These are phyloP conservation scores for Drosophila takahashii DNA, from an alignment of 1,140 invertebrate genomes.

Conservation along the genomic window DNA sequence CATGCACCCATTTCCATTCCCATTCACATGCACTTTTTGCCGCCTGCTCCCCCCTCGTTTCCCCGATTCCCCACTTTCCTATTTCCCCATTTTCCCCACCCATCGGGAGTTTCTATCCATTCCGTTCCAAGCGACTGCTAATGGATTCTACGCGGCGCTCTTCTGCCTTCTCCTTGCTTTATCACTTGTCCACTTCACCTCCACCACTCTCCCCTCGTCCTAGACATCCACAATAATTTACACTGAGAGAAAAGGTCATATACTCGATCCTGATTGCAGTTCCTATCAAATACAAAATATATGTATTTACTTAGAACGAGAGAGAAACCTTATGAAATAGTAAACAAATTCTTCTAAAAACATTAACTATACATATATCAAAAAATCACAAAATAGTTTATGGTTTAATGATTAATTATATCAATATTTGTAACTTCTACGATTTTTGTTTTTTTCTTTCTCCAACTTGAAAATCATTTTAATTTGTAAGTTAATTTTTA, in stretches of 20 bases:
- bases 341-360: too few relatives aligned
- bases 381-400: too few relatives aligned
- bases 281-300: not conserved
- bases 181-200: slow-evolving; percentile 40
- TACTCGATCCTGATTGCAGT: not conserved
- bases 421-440: too few relatives aligned
- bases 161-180: slow-evolving; percentile 54
- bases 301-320: too few relatives aligned
- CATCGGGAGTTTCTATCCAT: not conserved
- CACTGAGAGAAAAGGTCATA: not conserved
- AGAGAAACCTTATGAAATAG: too few relatives aligned
- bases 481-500: not conserved
- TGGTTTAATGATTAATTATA: too few relatives aligned
- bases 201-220: slow-evolving; percentile 4
- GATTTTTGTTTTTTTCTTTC: too few relatives aligned
- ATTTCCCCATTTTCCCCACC: slow-evolving; percentile 3
- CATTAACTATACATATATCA: too few relatives aligned
- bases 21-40: slow-evolving; percentile 48
- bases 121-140: slow-evolving; percentile 43
- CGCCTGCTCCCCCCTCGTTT: not conserved
- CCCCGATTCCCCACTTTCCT: slow-evolving; percentile 18
- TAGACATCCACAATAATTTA: slow-evolving; percentile 22
- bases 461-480: not conserved
- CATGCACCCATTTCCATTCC: slow-evolving; percentile 57
- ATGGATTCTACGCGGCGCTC: slow-evolving; percentile 57